Conservation (phyloP, 1,140 invertebrate species). For the Contarinia nasturtii region DNA sequence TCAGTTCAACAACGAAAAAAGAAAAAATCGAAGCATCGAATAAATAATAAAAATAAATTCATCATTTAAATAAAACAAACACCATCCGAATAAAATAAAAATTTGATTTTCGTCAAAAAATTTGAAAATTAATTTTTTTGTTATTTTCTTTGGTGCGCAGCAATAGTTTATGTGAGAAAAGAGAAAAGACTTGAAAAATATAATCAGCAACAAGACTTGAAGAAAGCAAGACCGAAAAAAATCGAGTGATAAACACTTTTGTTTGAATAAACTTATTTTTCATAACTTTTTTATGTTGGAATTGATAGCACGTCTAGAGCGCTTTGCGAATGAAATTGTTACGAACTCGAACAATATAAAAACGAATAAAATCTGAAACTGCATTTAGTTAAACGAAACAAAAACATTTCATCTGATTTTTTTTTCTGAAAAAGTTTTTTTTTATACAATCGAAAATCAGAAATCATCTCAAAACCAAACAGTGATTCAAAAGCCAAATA, state of each 20-base stretch:
- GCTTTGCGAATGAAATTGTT: neutral
- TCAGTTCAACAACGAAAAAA: neutral
- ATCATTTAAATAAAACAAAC: conserved; percentile 6
- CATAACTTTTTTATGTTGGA: neutral
- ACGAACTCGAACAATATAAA: neutral
- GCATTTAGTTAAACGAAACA: neutral
- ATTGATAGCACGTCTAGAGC: conserved; percentile 1
- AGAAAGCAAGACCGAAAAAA: too few species aligned
- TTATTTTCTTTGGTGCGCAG: conserved; percentile 6
- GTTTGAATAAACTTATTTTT: conserved; percentile 1
- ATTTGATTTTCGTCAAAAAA: conserved; percentile 5
- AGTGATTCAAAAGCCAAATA: too few species aligned
- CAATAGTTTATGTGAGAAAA: conserved; percentile 4
- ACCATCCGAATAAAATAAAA: neutral
- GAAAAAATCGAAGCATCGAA: too few species aligned
- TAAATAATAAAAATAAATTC: too few species aligned
- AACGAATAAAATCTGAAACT: neutral
- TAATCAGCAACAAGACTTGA: too few species aligned
- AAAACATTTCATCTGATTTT: too few species aligned
- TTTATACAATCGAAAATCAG: too few species aligned
- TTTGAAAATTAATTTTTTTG: conserved; percentile 11
- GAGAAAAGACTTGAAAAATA: neutral
- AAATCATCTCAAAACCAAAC: too few species aligned
- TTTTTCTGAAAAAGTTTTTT: too few species aligned
- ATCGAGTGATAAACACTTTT: too few species aligned